Conservation (phyloP, 2,797 vertebrate genomes). For the Vespertilio murinus region DNA sequence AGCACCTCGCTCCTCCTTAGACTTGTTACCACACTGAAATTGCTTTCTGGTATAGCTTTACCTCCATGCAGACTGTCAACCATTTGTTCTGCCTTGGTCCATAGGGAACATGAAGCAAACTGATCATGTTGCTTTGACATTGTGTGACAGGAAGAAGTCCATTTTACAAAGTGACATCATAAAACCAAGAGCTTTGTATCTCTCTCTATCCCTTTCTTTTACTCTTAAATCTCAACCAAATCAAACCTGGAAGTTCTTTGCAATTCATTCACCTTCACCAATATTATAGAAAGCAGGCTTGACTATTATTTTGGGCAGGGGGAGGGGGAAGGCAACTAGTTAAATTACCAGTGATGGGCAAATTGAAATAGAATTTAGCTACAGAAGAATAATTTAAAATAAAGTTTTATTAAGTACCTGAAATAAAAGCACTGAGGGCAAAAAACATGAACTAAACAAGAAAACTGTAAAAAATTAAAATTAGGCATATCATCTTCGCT, state of each 20-base stretch:
- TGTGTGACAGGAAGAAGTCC: neutral
- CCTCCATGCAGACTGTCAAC: neutral
- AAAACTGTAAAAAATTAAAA: neutral
- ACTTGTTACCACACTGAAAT: neutral
- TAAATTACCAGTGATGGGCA: neutral
- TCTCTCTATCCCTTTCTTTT: neutral
- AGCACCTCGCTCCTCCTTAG: neutral
- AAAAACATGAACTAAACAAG: neutral
- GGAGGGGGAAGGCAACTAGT: neutral
- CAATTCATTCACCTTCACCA: neutral
- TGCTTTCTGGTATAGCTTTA: neutral
- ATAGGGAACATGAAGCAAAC: neutral
- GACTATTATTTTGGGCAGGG: neutral
- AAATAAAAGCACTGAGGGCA: neutral
- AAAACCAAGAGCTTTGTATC: neutral
- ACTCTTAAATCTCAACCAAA: neutral
- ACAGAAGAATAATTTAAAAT: neutral
- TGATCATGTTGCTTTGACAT: rapidly evolving
- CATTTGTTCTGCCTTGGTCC: neutral
- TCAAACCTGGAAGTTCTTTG: neutral
- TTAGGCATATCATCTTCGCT: neutral
- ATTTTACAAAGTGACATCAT: neutral
- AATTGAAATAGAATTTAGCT: neutral
- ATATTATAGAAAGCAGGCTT: neutral
- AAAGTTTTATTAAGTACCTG: neutral